Evolutionary conservation across 2,113 vertebrate genomes (phyloP).

Genomic region (Passer montanus): DNA sequence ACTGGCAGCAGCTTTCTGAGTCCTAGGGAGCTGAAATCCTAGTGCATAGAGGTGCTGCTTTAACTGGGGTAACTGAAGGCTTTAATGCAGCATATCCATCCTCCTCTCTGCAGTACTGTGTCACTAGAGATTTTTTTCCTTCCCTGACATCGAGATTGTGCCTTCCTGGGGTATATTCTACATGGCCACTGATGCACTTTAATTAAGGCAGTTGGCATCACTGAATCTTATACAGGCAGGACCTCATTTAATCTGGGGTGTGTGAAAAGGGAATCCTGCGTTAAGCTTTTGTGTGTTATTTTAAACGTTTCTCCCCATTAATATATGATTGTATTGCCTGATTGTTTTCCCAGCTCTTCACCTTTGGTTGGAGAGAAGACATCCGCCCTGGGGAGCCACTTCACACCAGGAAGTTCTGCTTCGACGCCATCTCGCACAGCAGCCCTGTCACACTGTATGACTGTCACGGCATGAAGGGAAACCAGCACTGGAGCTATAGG

Average conservation of each 20-base stretch:
- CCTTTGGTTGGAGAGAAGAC: slow-evolving; percentile 91
- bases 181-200: neutral
- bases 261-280: rapidly evolving
- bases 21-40: neutral
- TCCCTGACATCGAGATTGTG: neutral
- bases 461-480: slow-evolving; percentile 90
- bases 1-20: neutral
- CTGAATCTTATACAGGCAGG: neutral
- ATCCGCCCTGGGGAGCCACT: slow-evolving; percentile 86
- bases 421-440: slow-evolving; percentile 82
- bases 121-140: neutral
- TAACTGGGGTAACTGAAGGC: neutral
- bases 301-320: neutral
- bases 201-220: neutral
- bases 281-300: neutral
- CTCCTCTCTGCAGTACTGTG: neutral
- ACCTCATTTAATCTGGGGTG: neutral
- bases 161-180: neutral
- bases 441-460: slow-evolving; percentile 87
- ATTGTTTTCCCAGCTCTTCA: slow-evolving; percentile 80
- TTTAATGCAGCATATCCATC: neutral
- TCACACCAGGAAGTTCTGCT: slow-evolving; percentile 89
- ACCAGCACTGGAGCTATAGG: slow-evolving; percentile 88
- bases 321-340: neutral
- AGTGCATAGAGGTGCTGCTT: neutral